These are phyloP conservation scores for Alexandromys fortis DNA, from an alignment of 2,113 vertebrate genomes.

Conservation along the genomic window DNA sequence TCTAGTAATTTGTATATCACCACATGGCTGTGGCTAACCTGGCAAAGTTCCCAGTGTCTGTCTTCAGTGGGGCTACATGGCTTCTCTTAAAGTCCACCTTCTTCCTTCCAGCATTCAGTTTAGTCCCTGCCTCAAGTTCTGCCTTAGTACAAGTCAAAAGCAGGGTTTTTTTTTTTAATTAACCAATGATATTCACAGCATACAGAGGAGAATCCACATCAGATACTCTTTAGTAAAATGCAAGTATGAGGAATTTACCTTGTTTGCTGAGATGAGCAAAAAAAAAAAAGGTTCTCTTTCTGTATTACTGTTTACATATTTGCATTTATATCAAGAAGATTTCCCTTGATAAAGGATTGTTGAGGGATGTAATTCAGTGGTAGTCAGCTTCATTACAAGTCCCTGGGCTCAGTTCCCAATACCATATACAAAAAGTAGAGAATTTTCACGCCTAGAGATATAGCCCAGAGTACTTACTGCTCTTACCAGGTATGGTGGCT, in stretches of 20 bases:
- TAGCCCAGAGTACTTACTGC: neutral
- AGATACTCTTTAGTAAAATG: neutral
- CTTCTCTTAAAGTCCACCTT: too few species aligned
- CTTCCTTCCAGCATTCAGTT: too few species aligned
- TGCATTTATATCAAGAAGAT: neutral
- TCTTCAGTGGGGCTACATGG: too few species aligned
- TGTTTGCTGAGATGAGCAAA: neutral
- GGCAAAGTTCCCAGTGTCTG: too few species aligned
- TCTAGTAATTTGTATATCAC: too few species aligned
- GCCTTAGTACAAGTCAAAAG: too few species aligned
- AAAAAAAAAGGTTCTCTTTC: slow-evolving; percentile 20
- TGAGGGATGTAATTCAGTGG: neutral
- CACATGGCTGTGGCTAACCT: too few species aligned
- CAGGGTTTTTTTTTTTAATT: too few species aligned
- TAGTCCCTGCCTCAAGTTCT: too few species aligned
- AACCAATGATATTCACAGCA: too few species aligned
- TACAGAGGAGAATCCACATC: too few species aligned
- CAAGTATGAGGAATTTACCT: slow-evolving; percentile 33
- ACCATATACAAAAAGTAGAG: too few species aligned
- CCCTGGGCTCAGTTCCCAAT: neutral
- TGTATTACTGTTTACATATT: neutral
- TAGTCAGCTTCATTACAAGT: neutral
- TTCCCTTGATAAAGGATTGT: neutral
- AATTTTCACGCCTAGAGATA: neutral
- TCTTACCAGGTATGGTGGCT: neutral